These are phyloP conservation scores for Brotogeris chrysoptera DNA, from an alignment of 2,797 vertebrate species.

Conservation along the genomic window DNA sequence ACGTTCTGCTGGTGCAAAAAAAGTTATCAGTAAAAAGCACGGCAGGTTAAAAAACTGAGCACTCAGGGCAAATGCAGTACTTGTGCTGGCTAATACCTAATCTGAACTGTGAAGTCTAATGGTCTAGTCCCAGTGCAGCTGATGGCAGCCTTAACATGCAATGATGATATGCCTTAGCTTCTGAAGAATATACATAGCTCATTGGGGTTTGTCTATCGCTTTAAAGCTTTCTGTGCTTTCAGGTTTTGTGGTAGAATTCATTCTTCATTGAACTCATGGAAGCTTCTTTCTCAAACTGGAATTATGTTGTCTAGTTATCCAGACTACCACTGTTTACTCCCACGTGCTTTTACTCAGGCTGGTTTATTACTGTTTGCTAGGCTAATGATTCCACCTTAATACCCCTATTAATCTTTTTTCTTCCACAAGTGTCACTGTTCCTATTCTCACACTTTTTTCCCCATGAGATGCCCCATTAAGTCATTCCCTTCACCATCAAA, in stretches of 20 bases:
- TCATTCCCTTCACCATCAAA: not conserved
- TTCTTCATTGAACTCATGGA: not conserved
- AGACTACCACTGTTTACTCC: not conserved
- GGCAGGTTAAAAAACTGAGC: not conserved
- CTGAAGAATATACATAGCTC: not conserved
- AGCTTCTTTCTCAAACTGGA: not conserved
- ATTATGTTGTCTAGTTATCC: conserved; percentile 26
- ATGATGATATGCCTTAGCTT: not conserved
- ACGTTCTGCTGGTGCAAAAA: not conserved
- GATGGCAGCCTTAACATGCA: not conserved
- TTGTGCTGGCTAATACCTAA: not conserved
- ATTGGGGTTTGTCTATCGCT: not conserved
- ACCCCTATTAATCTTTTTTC: not conserved
- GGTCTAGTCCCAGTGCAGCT: not conserved
- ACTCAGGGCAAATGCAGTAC: not conserved
- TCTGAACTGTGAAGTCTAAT: not conserved
- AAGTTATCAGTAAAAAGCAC: not conserved
- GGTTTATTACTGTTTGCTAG: not conserved
- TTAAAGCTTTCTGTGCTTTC: not conserved
- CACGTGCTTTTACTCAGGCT: not conserved
- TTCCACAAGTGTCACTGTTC: not conserved
- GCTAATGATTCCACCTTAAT: conserved; percentile 1
- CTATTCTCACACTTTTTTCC: not conserved
- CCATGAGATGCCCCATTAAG: not conserved
- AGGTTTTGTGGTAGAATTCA: not conserved